phyloP scores from a whole-genome alignment of 1,140 invertebrate genomes.

The Armadillidium nasatum region DNA sequence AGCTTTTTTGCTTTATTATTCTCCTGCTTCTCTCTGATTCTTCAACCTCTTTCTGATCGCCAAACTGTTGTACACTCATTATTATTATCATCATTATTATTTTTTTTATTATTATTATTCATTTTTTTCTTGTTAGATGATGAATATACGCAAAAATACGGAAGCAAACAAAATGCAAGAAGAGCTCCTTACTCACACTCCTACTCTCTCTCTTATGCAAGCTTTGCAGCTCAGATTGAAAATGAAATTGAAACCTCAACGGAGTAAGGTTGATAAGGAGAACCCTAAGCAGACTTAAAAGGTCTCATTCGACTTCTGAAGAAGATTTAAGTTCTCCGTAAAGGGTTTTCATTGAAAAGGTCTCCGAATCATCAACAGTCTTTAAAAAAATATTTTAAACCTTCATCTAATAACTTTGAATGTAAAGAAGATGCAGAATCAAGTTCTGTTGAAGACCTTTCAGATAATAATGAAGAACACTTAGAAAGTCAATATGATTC shows the following conservation, averaged over 20 bases:
- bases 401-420: background rate
- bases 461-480: no score
- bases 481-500: no score
- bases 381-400: background rate
- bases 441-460: no score
- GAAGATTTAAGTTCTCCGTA: background rate
- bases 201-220: background rate
- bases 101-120: no score
- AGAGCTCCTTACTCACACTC: background rate
- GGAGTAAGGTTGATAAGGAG: background rate
- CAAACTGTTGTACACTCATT: no score
- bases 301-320: no score
- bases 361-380: conserved; percentile 2
- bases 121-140: background rate
- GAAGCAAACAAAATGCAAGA: background rate
- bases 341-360: background rate
- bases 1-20: no score
- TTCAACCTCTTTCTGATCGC: no score
- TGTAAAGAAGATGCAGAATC: background rate
- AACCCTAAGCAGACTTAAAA: no score
- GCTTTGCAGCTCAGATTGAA: background rate
- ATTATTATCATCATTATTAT: no score
- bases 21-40: no score
- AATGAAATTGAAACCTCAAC: background rate
- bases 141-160: conserved; percentile 7